These are phyloP conservation scores for Puntigrus tetrazona DNA, from an alignment of 2,113 vertebrate species.

Conservation along the genomic window DNA sequence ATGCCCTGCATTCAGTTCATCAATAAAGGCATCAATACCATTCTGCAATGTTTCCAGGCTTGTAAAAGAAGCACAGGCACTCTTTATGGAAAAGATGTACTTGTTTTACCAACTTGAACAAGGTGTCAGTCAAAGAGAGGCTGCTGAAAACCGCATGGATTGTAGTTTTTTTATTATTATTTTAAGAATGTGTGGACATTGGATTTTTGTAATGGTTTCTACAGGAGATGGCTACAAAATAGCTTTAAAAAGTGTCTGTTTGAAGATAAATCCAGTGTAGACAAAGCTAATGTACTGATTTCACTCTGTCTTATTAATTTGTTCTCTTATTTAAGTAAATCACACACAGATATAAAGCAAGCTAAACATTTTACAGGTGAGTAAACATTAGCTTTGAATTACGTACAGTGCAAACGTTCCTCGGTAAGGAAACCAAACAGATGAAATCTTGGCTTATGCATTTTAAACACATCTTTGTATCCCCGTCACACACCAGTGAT, in stretches of 20 bases:
- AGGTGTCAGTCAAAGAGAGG: not conserved
- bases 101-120: not conserved
- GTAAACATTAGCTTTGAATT: constrained; percentile 2
- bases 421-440: not conserved
- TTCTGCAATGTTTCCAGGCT: constrained; percentile 39
- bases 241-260: not conserved
- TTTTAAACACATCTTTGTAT: constrained; percentile 8
- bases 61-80: constrained; percentile 11
- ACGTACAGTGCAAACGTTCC: not conserved
- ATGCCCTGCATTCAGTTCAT: constrained; percentile 35
- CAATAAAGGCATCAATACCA: constrained; percentile 31
- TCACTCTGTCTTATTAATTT: not conserved
- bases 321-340: not conserved
- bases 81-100: constrained; percentile 24
- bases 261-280: not conserved
- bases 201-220: not conserved
- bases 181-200: not conserved
- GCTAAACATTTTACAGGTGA: not conserved
- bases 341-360: not conserved
- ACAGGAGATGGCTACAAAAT: not conserved
- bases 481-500: not conserved
- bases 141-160: not conserved
- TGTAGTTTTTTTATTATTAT: not conserved
- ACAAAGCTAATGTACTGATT: not conserved
- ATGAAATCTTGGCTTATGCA: not conserved